These are phyloP conservation scores for Passerculus sandwichensis DNA, from an alignment of 2,797 vertebrate genomes.

Conservation along the genomic window DNA sequence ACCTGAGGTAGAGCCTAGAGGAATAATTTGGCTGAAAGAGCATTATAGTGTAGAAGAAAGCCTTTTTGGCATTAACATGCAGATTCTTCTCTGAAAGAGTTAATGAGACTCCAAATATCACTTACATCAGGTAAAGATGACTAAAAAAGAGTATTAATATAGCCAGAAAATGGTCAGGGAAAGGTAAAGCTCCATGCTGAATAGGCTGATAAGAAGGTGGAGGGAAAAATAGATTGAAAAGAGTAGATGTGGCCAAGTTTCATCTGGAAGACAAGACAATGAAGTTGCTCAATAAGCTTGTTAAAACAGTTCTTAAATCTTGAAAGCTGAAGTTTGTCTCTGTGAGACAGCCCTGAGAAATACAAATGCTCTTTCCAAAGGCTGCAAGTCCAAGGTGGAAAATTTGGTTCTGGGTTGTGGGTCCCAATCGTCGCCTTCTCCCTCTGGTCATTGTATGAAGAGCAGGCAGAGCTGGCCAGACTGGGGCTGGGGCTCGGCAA, in stretches of 20 bases:
- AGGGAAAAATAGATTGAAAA: not conserved
- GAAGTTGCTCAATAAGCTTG: not conserved
- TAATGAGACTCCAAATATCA: not conserved
- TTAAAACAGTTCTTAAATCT: not conserved
- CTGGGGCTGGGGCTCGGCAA: not conserved
- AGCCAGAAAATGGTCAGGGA: not conserved
- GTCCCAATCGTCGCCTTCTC: not conserved
- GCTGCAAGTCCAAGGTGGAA: not conserved
- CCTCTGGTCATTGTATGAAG: not conserved
- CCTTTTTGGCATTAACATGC: not conserved
- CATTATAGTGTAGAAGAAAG: not conserved
- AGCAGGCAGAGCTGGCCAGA: not conserved
- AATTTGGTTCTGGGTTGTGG: not conserved
- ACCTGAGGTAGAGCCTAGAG: not conserved
- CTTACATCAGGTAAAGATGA: not conserved
- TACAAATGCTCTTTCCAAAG: not conserved
- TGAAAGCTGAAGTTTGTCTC: not conserved
- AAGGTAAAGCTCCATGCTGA: not conserved
- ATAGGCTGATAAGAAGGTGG: not conserved
- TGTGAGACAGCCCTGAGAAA: not conserved
- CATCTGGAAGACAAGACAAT: not conserved
- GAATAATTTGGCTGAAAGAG: not conserved
- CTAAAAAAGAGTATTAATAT: not conserved
- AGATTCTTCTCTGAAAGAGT: not conserved
- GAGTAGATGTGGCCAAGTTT: not conserved